Base-by-base conservation (phyloP, 64 coral and sea anemone genomes). In the Acropora tenuis region DNA sequence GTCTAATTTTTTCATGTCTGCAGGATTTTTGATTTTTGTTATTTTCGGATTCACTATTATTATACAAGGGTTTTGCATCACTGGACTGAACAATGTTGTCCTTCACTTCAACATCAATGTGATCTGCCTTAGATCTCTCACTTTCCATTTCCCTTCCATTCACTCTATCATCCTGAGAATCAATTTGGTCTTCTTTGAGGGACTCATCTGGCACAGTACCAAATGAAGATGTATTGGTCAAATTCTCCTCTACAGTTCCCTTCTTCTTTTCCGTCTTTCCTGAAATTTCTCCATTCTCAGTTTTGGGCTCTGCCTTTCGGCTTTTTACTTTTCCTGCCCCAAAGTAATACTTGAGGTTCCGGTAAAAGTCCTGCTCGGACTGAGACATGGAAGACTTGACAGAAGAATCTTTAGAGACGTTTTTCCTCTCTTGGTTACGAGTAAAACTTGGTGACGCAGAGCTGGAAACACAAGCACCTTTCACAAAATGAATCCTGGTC, bases 321-420 rank as follows among this genome's bases (percentile, higher is more conserved):
- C 30, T 91, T 79, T 91, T 91, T 1, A 75, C 89, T 43, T 85
- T 90, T 40, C 81, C 88, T 69, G 75, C 53, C 52, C 73, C 88
- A 88, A 97, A 97, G 61, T 97, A 94, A 47, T 91, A 77, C 45
- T 61, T 86, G 44, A 97, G 89, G 67, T 97, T 97, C 61, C 53
- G 76, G 79, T 97, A 97, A 94, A 97, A 97, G 10, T 97, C 95
- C 43, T 94, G 87, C 48, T 97, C 88, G n/a, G 92, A 97, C 11
- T 48, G 55, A 46, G 82, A 85, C 48, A 85, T 61, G 4, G 82
- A 18, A n/a, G 44, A 18, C 44, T 72, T 85, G 6, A 16, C 5
- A 50, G 82, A 48, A 8, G 16, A 5, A 48, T 13, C 45, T 30
- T 85, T 16, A 7, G 63, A 84, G 45, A 6, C 9, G 8, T 60